Base-by-base conservation (phyloP, 2,888 invertebrate genomes). In the Exephanes ischioxanthus region DNA sequence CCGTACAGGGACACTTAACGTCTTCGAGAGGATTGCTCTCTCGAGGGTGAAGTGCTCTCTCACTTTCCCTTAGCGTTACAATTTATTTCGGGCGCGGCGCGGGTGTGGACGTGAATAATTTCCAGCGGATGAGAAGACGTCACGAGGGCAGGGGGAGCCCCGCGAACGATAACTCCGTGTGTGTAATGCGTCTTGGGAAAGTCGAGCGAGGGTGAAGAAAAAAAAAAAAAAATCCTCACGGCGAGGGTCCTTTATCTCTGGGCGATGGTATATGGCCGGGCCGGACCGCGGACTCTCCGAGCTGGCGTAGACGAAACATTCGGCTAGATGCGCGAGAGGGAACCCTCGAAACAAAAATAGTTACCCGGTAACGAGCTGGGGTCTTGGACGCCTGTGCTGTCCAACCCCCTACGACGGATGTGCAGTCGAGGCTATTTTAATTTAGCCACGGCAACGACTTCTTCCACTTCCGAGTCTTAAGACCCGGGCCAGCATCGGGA, bases 321-420 rank as follows among this genome's bases (percentile, higher is more conserved):
- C 67, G 67, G 30, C 63, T 45, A 48, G 80, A 45, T 51, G 11
- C 58, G 76, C 45, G 45, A 53, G 66, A 77, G 79, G 76, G 79
- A 76, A 82, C 79, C 88, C 88, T 81, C 58, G 86, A 82, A 89
- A 90, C 88, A 89, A 90, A 91, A 91, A 91, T 91, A 91, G 91
- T 88, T 83, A 82, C 67, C 77, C 33, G 73, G 72, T 85, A 84
- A 80, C 80, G 83, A 87, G 86, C 83, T 58, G 75, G 66, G 67
- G 55, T 83, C 30, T 83, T 51, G 73, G 78, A 73, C 70, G 67
- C 41, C 37, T 4, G 33, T 63, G 48, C 58, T 41, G 63, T 77
- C 77, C 71, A 77, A 55, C 53, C 33, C 71, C 61, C 58, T 80
- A 63, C 58, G 58, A 68, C 76, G 84, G 76, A 84, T 80, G 76